Percentiles rank a stretch among this genome's conserved stretches.
Evolutionary conservation across 2,888 invertebrate species (phyloP).

Genomic region (Altica lythri): DNA sequence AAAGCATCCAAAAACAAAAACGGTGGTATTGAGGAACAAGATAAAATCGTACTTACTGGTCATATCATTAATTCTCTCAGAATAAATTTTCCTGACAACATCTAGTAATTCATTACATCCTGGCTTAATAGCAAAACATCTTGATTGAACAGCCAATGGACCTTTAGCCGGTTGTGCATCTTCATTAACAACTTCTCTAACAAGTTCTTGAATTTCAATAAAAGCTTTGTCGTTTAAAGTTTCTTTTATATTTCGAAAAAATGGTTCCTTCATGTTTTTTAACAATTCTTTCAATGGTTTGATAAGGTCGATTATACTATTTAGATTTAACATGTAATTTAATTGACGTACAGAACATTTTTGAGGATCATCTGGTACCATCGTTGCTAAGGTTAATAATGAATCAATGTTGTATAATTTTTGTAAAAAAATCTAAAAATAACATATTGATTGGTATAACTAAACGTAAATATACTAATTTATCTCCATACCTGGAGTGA

Average conservation of each 20-base stretch:
- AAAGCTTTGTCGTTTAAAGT: constrained; percentile 45
- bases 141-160: constrained; percentile 62
- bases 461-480: not conserved
- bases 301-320: constrained; percentile 67
- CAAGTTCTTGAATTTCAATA: constrained; percentile 39
- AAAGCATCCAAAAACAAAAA: too few relatives aligned
- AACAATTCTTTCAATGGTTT: constrained; percentile 64
- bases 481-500: constrained; percentile 58
- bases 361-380: constrained; percentile 58
- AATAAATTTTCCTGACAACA: constrained; percentile 80
- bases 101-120: constrained; percentile 81
- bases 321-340: constrained; percentile 60
- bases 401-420: constrained; percentile 80
- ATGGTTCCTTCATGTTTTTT: constrained; percentile 42
- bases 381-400: constrained; percentile 67
- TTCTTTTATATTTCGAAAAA: constrained; percentile 44
- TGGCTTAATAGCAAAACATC: constrained; percentile 78
- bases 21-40: too few relatives aligned
- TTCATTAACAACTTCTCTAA: constrained; percentile 57
- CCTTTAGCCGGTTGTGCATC: constrained; percentile 64
- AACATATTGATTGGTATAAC: constrained; percentile 14
- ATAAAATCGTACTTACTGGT: too few relatives aligned
- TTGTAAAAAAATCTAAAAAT: constrained; percentile 64
- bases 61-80: constrained; percentile 83
- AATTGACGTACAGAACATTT: constrained; percentile 73